A percentile compares a stretch with the other conserved stretches of the same genome.
Conservation (phyloP, 2,797 vertebrate species). For the Lemur catta region DNA sequence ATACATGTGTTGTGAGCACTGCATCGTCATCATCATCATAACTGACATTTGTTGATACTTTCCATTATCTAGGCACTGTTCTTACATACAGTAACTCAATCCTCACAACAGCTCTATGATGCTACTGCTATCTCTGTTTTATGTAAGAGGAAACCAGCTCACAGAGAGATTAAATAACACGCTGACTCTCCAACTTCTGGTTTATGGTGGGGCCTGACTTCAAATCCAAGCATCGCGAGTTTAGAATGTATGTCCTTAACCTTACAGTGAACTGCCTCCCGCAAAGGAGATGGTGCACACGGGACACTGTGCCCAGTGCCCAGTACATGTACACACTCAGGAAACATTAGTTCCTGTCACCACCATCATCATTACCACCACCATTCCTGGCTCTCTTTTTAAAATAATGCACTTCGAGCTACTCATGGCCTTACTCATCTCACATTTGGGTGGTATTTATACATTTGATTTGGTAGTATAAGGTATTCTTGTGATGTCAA, state of each 20-base stretch:
- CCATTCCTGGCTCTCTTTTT: neutral
- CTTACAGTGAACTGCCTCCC: neutral
- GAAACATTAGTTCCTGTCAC: neutral
- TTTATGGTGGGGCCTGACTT: neutral
- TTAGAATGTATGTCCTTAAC: neutral
- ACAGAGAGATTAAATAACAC: neutral
- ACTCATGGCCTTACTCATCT: neutral
- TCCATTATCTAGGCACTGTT: neutral
- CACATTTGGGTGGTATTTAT: neutral
- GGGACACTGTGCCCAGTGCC: neutral
- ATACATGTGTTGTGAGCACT: neutral
- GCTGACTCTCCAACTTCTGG: neutral
- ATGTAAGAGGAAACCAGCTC: neutral
- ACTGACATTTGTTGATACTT: neutral
- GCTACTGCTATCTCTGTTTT: neutral
- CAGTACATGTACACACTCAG: neutral
- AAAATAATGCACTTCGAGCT: neutral
- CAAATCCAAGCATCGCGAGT: neutral
- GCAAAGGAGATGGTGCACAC: rapidly evolving
- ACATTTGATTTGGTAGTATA: neutral
- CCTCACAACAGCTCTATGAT: neutral
- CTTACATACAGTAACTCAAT: neutral
- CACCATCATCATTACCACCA: neutral
- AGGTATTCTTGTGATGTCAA: neutral
- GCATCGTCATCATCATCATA: neutral